Evolutionary conservation across 2,113 vertebrate species (phyloP).

Genomic region (Cygnus atratus): DNA sequence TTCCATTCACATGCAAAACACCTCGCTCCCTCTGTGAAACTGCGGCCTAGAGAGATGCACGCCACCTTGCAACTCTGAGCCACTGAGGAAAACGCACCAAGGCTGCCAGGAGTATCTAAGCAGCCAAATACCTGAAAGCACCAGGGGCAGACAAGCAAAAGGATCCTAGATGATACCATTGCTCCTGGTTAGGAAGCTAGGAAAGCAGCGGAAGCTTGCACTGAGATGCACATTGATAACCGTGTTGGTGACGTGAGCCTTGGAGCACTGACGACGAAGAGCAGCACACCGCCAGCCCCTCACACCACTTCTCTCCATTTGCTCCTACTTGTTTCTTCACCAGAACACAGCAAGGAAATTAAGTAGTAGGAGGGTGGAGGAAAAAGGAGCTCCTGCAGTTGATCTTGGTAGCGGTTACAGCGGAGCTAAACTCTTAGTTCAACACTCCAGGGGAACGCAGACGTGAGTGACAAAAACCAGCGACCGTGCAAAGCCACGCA

Average conservation of each 20-base stretch:
- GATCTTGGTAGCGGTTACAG: not conserved
- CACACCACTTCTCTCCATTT: not conserved
- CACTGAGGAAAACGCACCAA: not conserved
- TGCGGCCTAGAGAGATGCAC: not conserved
- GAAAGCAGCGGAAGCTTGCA: not conserved
- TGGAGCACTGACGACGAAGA: not conserved
- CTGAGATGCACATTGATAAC: accelerated
- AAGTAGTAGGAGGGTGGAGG: not conserved
- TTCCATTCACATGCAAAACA: not conserved
- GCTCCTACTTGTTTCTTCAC: not conserved
- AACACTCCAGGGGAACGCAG: not conserved
- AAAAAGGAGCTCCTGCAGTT: not conserved
- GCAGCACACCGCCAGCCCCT: not conserved
- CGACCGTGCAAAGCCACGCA: not conserved
- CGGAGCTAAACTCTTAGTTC: not conserved
- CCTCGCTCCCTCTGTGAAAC: not conserved
- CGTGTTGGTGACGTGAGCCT: accelerated
- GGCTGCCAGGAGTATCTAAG: not conserved
- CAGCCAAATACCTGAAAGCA: not conserved
- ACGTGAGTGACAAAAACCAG: not conserved
- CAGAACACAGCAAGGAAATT: not conserved
- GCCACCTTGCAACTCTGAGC: not conserved
- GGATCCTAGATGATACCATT: not conserved
- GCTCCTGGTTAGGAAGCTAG: not conserved
- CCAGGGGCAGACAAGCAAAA: not conserved